Percentiles rank a stretch among this genome's conserved stretches.
Evolutionary conservation across 1,140 invertebrate species (phyloP).

Genomic region (Paraescarpia echinospica): DNA sequence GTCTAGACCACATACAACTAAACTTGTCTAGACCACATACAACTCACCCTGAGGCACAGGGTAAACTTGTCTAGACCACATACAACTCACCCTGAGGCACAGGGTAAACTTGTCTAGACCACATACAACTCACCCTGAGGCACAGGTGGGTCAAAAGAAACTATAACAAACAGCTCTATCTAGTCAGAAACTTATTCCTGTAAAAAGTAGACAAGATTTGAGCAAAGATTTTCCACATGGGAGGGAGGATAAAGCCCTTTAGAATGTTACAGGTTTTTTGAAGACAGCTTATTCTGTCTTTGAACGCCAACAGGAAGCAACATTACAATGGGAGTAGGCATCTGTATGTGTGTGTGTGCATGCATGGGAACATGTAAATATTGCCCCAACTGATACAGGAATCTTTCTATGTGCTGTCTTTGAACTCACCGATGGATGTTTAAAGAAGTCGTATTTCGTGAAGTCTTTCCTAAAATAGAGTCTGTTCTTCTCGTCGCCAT

Average conservation of each 20-base stretch:
- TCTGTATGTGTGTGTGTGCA: background rate
- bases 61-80: too few species aligned
- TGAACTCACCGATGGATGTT: constrained; percentile 60
- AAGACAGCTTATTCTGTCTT: background rate
- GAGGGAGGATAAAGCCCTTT: background rate
- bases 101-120: too few species aligned
- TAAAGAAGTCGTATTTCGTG: constrained; percentile 65
- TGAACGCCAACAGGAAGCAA: background rate
- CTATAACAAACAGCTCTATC: background rate
- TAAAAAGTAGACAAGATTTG: background rate
- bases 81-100: too few species aligned
- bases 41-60: too few species aligned
- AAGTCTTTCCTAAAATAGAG: constrained; percentile 63
- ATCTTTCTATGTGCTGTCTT: background rate
- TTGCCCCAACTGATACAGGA: background rate
- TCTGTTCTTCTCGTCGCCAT: constrained; percentile 56
- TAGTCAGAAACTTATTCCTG: background rate
- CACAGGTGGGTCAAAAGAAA: constrained; percentile 11
- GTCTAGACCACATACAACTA: too few species aligned
- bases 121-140: too few species aligned
- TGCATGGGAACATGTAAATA: background rate
- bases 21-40: too few species aligned
- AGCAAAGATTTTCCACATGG: background rate
- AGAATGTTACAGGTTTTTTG: background rate
- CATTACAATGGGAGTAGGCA: background rate